phyloP scores from a whole-genome alignment of 1,140 invertebrate genomes.

The Drosophila asahinai region DNA sequence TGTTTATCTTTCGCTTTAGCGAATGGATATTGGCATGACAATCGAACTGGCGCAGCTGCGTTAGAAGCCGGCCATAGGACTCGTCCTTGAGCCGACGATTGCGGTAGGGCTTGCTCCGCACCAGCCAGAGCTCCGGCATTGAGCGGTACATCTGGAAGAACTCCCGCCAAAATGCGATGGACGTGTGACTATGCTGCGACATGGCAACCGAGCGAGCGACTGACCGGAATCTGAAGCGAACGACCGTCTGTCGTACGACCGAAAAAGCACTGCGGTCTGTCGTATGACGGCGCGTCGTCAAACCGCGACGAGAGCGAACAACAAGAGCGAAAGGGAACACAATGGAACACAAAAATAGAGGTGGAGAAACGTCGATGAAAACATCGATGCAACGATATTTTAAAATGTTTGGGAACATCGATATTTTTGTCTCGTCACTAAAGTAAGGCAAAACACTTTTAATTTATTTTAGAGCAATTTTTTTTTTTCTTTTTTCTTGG shows the following conservation, averaged over 20 bases:
- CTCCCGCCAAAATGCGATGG: constrained; percentile 36
- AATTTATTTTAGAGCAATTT: too few relatives aligned
- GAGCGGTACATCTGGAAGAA: constrained; percentile 63
- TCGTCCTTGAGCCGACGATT: constrained; percentile 43
- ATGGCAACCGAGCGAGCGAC: constrained; percentile 10
- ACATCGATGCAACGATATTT: too few relatives aligned
- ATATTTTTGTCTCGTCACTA: too few relatives aligned
- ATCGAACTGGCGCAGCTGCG: constrained; percentile 31
- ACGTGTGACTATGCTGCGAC: constrained; percentile 24
- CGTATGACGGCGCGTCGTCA: constrained; percentile 46
- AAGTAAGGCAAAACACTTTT: too few relatives aligned
- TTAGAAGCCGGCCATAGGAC: constrained; percentile 43
- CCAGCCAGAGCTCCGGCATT: constrained; percentile 68
- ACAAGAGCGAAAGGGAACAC: background rate
- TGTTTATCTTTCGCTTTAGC: constrained; percentile 69
- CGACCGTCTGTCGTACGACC: constrained; percentile 34
- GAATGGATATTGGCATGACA: constrained; percentile 48
- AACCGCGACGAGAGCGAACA: constrained; percentile 5
- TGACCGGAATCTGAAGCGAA: background rate
- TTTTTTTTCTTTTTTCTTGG: too few relatives aligned
- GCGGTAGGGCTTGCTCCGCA: constrained; percentile 51
- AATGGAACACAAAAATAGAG: background rate
- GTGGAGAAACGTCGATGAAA: too few relatives aligned
- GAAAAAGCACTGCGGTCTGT: constrained; percentile 4
- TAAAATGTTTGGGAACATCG: too few relatives aligned